Base-by-base conservation (phyloP, 1,140 invertebrate species). In the Eueides isabella region DNA sequence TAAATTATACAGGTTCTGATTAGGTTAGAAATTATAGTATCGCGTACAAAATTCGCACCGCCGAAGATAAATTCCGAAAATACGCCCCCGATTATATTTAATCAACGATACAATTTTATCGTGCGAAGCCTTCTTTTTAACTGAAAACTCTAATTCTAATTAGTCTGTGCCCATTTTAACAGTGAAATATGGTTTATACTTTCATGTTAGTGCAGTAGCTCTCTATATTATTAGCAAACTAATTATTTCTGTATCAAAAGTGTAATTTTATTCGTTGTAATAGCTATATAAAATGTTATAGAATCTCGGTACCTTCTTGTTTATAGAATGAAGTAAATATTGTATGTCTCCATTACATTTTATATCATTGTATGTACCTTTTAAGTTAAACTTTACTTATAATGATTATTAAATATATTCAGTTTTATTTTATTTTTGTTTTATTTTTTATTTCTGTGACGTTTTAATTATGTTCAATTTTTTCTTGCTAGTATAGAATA, bases 1-100 rank as follows among this genome's bases (percentile, higher is more conserved):
- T 93, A 94, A 94, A 94, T 94, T 93, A 91, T 91, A 93, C 91
- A 91, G 93, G 93, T 94, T 94, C 90, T 94, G 93, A 93, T 94
- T 93, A 90, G 88, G 89, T 92, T 91, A 93, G 90, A 90, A 91
- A 87, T 81, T 77, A 75, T 68, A 74, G 74, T 81, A 80, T 79
- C 79, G 84, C 81, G 86, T 84, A 80, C 76, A 77, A 81, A 81
- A 83, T 84, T 85, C 86, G 85, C 87, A 88, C 89, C 84, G 88
- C 85, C 90, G 87, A 88, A 85, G 61, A n/a, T 63, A 78, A 75
- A 81, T 78, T 71, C 74, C 86, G 85, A 87, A 85, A 72, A 77
- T 74, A 83, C 81, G 83, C 83, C 89, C 48, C 87, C 89, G 85
- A 83, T 76, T 80, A 74, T 74, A 11, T 68, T 68, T 67, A 76